A percentile compares a stretch with the other conserved stretches of the same genome.
Conservation (phyloP, 2,888 invertebrate species). For the Stenurella melanura region DNA sequence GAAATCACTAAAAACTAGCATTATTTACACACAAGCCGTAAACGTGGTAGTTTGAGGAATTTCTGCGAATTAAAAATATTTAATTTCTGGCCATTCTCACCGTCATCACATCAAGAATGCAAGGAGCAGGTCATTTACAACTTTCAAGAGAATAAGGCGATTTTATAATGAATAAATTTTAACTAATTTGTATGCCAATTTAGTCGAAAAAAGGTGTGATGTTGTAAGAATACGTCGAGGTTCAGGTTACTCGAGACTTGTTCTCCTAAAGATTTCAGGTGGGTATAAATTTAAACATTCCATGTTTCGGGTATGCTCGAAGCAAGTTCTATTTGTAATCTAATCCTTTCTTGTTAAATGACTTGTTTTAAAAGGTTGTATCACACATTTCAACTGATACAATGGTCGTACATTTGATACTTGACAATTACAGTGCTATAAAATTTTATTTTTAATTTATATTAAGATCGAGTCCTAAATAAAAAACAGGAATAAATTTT, state of each 20-base stretch:
- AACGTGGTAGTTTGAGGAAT: conserved; percentile 15
- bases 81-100: conserved; percentile 22
- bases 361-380: conserved; percentile 58
- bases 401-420: conserved; percentile 57
- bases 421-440: conserved; percentile 61
- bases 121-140: conserved; percentile 35
- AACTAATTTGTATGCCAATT: conserved; percentile 51
- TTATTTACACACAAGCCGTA: conserved; percentile 17
- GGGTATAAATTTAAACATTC: conserved; percentile 54
- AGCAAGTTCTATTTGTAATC: conserved; percentile 61
- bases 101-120: conserved; percentile 20
- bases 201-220: conserved; percentile 45
- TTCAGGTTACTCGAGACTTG: conserved; percentile 53
- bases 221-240: conserved; percentile 45
- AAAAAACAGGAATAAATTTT: conserved; percentile 25
- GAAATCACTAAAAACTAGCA: conserved; percentile 17
- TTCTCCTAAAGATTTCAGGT: conserved; percentile 46
- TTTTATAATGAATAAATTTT: conserved; percentile 42
- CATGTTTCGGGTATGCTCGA: conserved; percentile 54
- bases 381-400: conserved; percentile 59
- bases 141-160: conserved; percentile 41
- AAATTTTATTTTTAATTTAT: conserved; percentile 56
- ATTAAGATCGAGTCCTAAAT: conserved; percentile 38
- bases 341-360: conserved; percentile 62
- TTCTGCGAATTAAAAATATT: conserved; percentile 36